phyloP scores from a whole-genome alignment of 1,140 invertebrate species.

The Maniola jurtina region DNA sequence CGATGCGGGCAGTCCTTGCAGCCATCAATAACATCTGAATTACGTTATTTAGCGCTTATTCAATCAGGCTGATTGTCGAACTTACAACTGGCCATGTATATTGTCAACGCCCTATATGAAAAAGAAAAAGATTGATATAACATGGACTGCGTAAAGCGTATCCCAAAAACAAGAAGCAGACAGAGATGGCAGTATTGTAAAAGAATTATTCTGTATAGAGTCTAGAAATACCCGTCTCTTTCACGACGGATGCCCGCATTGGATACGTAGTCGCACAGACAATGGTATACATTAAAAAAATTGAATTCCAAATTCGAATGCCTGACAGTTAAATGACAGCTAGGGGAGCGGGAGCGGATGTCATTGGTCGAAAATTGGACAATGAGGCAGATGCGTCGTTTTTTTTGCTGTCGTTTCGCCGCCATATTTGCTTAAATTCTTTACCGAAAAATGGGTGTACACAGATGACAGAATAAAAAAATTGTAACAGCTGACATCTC shows the following conservation, averaged over 20 bases:
- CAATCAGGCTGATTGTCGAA: constrained; percentile 73
- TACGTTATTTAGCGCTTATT: constrained; percentile 45
- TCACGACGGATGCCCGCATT: not conserved
- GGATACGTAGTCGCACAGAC: not conserved
- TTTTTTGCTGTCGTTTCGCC: constrained; percentile 37
- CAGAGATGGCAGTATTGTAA: not conserved
- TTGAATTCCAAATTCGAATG: constrained; percentile 50
- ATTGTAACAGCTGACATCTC: constrained; percentile 56
- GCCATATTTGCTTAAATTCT: constrained; percentile 74
- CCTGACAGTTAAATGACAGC: constrained; percentile 63
- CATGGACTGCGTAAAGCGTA: not conserved
- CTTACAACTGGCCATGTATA: constrained; percentile 50
- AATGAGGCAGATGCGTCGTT: constrained; percentile 71
- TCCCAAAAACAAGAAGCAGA: not conserved
- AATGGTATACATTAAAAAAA: constrained; percentile 43
- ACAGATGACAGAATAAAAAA: constrained; percentile 41
- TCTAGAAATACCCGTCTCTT: not conserved
- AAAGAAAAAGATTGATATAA: not conserved
- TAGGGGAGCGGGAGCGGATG: constrained; percentile 63
- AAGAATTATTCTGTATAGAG: not conserved
- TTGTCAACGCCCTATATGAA: constrained; percentile 14
- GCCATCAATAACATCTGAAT: constrained; percentile 50
- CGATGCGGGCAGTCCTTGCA: constrained; percentile 49
- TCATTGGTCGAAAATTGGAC: constrained; percentile 71
- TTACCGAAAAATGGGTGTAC: constrained; percentile 59